Evolutionary conservation across 1,140 invertebrate genomes (phyloP), one percentile per base, ranked within the genome.

Genomic region (Drosophila tristis): DNA sequence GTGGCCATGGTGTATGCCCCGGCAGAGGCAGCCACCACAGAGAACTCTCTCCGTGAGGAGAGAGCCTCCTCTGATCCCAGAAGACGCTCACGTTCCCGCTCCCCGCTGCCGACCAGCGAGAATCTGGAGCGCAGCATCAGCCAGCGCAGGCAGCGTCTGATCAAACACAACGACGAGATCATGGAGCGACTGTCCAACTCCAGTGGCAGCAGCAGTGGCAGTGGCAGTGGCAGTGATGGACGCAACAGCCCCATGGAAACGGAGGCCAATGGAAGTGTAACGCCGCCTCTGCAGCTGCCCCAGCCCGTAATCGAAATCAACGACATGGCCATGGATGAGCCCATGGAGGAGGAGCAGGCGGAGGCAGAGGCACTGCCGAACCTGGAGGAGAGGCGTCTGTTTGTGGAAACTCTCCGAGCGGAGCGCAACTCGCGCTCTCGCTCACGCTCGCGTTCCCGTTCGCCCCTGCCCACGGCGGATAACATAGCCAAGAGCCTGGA

Each of bases 401-500:
- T 91, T 68, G 84, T 91, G 1, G 80, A 82, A 29, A 61, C 42
- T 0, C 13, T 90, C 29, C 44, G 89, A 23, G 67, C 74, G 2
- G 75, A 90, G 13, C 74, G 78, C 0, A 72, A 59, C 9, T 80
- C 71, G 0, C 26, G 60, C 13, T 68, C 71, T 3, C 57, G 67
- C 49, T 81, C 80, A 2, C 56, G 82, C 7, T 89, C 87, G 0
- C 74, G 89, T 0, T 91, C 89, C 2, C 71, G 73, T 7, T 91
- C 89, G 0, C 90, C 90, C 0, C 43, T 91, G 44, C 90, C 90
- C n/a, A 91, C 90, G 0, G 54, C 90, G 0, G 81, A 77, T 23
- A 91, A 91, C 43, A 66, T 91, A 5, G 54, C 62, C 9, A 80
- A 78, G 45, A 90, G 90, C 7, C 26, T 91, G 42, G 85, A 91